Conservation (phyloP, 2,113 vertebrate species). For the Cryptotis parvus region DNA sequence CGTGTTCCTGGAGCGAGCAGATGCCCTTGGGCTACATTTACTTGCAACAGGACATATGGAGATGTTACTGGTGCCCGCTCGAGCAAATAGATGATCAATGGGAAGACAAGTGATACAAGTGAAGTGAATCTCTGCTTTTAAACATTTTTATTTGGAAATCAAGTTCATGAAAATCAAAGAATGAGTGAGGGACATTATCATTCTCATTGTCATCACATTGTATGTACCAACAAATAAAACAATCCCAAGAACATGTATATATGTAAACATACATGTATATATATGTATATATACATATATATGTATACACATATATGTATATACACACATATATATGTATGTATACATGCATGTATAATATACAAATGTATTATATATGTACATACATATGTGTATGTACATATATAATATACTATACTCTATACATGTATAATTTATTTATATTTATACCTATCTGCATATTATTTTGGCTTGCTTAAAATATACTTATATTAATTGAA, state of each 20-base stretch:
- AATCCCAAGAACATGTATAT: neutral
- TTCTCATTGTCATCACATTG: accelerated
- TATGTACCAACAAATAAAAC: neutral
- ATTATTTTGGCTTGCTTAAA: neutral
- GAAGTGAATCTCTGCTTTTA: neutral
- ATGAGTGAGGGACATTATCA: neutral
- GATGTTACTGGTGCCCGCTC: no score
- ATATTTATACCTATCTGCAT: no score
- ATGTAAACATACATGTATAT: neutral
- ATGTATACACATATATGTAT: neutral
- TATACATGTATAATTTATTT: no score
- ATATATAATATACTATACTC: no score
- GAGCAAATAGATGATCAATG: no score
- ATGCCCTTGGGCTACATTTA: no score
- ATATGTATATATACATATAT: no score
- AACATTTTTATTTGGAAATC: neutral
- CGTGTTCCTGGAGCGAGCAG: no score
- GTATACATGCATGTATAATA: no score
- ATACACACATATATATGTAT: neutral
- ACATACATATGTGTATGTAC: no score
- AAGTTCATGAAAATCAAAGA: neutral
- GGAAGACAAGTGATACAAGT: no score
- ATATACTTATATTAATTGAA: neutral
- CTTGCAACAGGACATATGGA: no score
- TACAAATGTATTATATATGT: neutral